phyloP scores from a whole-genome alignment of 1,140 invertebrate genomes.

The Phortica variegata region DNA sequence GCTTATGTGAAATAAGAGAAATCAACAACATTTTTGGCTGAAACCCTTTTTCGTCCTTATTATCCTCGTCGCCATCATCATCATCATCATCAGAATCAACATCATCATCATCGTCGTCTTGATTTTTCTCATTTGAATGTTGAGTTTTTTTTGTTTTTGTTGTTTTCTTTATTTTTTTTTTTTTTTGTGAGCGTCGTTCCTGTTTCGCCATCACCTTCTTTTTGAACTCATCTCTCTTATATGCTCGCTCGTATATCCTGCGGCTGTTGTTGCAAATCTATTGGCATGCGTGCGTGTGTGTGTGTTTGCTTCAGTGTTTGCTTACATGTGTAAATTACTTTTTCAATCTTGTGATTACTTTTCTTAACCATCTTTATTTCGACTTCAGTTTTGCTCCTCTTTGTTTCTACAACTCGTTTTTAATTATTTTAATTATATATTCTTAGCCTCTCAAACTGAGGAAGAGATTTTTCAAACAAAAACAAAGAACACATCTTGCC shows the following conservation, averaged over 20 bases:
- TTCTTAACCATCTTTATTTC: constrained; percentile 45
- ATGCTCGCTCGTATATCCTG: constrained; percentile 40
- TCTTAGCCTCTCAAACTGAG: too few species aligned
- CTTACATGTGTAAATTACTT: constrained; percentile 55
- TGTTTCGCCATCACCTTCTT: constrained; percentile 9
- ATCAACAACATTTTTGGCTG: constrained; percentile 45
- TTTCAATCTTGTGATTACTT: constrained; percentile 53
- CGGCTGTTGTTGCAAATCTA: constrained; percentile 34
- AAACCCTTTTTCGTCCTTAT: too few species aligned
- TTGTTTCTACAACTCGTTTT: too few species aligned
- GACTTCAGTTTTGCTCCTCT: too few species aligned
- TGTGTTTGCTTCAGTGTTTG: constrained; percentile 42
- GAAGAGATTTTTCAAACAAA: too few species aligned
- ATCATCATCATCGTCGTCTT: constrained; percentile 26
- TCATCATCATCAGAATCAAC: too few species aligned
- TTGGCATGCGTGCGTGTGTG: constrained; percentile 18
- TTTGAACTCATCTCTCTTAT: too few species aligned
- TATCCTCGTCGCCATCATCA: too few species aligned
- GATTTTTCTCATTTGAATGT: constrained; percentile 49
- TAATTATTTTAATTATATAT: constrained; percentile 50
- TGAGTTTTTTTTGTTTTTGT: constrained; percentile 26
- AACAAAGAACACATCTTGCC: too few species aligned
- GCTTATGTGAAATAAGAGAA: constrained; percentile 44
- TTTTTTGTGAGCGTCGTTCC: constrained; percentile 27
- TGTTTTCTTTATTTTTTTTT: constrained; percentile 1